phyloP scores from a whole-genome alignment of 2,113 vertebrate species.

The Tychaedon coryphoeus region DNA sequence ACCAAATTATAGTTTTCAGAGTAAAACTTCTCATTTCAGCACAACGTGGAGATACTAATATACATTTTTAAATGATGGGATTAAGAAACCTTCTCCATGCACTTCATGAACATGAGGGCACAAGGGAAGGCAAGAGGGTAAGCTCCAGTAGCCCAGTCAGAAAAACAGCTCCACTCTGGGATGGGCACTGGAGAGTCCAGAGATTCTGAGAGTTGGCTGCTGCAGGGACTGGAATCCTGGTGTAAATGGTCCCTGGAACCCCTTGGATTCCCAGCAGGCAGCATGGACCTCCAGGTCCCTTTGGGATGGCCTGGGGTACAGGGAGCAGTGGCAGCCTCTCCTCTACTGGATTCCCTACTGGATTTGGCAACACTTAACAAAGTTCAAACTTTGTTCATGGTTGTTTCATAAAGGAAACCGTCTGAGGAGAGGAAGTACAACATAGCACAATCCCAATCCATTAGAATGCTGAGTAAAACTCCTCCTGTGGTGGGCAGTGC shows the following conservation, averaged over 20 bases:
- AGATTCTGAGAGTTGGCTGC: neutral
- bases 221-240: neutral
- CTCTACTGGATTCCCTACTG: neutral
- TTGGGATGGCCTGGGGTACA: neutral
- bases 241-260: neutral
- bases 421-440: neutral
- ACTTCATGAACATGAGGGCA: rapidly evolving
- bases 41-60: neutral
- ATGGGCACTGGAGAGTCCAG: neutral
- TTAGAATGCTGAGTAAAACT: neutral
- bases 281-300: neutral
- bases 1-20: neutral
- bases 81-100: neutral
- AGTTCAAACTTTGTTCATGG: rapidly evolving
- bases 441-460: neutral
- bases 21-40: neutral
- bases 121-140: neutral
- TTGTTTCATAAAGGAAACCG: neutral
- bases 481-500: neutral
- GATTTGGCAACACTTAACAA: neutral
- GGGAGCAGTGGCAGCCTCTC: neutral
- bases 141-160: neutral
- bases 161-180: neutral
- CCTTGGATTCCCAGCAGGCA: neutral
- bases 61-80: neutral